phyloP scores from a whole-genome alignment of 1,140 invertebrate genomes.

The Hermetia illucens region DNA sequence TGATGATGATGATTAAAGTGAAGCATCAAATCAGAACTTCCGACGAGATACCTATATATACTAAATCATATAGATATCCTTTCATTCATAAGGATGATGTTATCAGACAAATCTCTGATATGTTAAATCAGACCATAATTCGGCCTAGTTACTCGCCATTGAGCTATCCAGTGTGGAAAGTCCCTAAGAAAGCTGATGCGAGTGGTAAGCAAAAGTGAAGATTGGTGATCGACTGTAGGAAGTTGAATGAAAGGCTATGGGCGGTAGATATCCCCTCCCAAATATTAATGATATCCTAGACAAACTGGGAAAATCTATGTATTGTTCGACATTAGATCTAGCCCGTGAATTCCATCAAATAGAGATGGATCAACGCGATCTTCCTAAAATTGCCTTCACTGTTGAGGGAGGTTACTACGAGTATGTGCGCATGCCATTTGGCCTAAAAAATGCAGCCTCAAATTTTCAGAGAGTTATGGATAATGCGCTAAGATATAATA shows the following conservation, averaged over 20 bases:
- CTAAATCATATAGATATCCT: conserved; percentile 18
- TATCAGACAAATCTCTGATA: conserved; percentile 15
- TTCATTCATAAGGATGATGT: conserved; percentile 18
- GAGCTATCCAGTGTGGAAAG: conserved; percentile 6
- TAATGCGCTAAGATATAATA: background rate
- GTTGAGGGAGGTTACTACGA: conserved; percentile 13
- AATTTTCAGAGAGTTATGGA: conserved; percentile 20
- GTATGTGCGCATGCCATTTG: conserved; percentile 12
- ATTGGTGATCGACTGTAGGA: conserved; percentile 26
- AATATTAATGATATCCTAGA: conserved; percentile 32
- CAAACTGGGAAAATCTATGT: conserved; percentile 1
- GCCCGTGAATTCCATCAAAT: conserved; percentile 34
- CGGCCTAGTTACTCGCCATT: conserved; percentile 1
- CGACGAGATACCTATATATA: conserved; percentile 7
- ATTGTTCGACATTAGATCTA: conserved; percentile 26
- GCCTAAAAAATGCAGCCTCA: conserved; percentile 10
- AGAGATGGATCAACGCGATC: conserved; percentile 16
- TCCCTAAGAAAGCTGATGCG: conserved; percentile 12
- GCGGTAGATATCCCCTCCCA: conserved; percentile 32
- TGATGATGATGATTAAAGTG: too few relatives aligned
- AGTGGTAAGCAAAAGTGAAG: conserved; percentile 10
- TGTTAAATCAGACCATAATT: conserved; percentile 10
- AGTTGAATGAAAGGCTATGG: conserved; percentile 29
- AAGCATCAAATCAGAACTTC: conserved; percentile 13
- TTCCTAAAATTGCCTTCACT: conserved; percentile 29